Evolutionary conservation across 2,888 invertebrate genomes (phyloP).

Genomic region (Callosobruchus maculatus): DNA sequence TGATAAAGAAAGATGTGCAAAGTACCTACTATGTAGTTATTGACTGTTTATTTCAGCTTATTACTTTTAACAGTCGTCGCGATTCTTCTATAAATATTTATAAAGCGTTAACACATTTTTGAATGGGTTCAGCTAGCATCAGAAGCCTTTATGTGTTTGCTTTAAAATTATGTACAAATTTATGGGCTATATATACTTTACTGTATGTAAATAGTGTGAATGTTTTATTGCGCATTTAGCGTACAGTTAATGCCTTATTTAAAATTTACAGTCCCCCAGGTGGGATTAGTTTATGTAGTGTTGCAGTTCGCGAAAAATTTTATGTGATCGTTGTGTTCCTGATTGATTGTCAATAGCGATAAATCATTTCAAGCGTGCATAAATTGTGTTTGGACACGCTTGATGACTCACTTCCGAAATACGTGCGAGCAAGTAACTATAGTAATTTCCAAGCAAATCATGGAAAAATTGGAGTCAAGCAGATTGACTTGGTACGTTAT

Average conservation of each 20-base stretch:
- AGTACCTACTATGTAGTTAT: not conserved
- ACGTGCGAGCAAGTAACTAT: no score
- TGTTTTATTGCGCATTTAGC: not conserved
- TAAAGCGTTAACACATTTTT: slow-evolving; percentile 12
- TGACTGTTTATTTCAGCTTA: not conserved
- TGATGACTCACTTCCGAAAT: not conserved
- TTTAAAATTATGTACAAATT: slow-evolving; percentile 24
- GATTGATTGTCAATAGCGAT: not conserved
- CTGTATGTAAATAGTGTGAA: not conserved
- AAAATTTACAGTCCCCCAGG: not conserved
- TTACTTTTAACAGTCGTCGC: slow-evolving; percentile 2
- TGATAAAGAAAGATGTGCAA: not conserved
- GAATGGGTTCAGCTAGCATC: slow-evolving; percentile 26
- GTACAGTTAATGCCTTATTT: not conserved
- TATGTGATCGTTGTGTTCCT: not conserved
- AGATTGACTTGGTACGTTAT: no score
- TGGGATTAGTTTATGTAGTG: not conserved
- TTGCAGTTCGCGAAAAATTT: not conserved
- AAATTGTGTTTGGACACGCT: not conserved
- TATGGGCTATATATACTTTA: slow-evolving; percentile 12
- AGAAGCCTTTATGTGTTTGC: slow-evolving; percentile 42
- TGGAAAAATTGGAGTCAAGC: no score
- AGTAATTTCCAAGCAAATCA: no score
- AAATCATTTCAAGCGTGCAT: not conserved
- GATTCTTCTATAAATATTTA: slow-evolving; percentile 12